These are phyloP conservation scores for Brachyptera putata DNA, from an alignment of 2,888 invertebrate species.

Conservation along the genomic window DNA sequence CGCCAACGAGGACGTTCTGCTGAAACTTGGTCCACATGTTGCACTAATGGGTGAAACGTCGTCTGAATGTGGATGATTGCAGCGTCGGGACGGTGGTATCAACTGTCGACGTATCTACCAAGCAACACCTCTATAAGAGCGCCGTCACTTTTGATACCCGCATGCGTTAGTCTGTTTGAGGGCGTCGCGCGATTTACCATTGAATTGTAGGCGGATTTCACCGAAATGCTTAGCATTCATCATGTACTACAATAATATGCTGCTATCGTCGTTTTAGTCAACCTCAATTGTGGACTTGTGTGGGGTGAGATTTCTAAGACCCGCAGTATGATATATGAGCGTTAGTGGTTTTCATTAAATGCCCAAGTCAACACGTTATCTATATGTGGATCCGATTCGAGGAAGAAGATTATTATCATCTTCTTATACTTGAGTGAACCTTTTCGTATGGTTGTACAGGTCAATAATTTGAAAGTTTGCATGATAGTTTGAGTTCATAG, in stretches of 20 bases:
- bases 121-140: neutral
- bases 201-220: neutral
- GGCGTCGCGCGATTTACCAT: too few relatives aligned
- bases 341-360: neutral
- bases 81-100: neutral
- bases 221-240: conserved; percentile 7
- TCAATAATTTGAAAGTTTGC: too few relatives aligned
- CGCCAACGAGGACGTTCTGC: neutral
- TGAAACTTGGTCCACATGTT: neutral
- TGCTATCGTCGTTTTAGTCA: neutral
- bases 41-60: neutral
- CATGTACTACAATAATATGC: neutral
- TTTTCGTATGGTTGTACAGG: too few relatives aligned
- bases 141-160: neutral
- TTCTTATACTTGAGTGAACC: too few relatives aligned
- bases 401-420: too few relatives aligned
- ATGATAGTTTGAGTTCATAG: too few relatives aligned
- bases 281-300: neutral
- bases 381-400: too few relatives aligned
- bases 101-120: neutral
- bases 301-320: neutral
- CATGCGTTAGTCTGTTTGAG: neutral
- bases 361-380: neutral
- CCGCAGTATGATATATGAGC: neutral
- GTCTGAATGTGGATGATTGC: neutral